Evolutionary conservation across 2,113 vertebrate species (phyloP), one percentile per base, ranked within the genome.

Genomic region (Ceyx melanurus): DNA sequence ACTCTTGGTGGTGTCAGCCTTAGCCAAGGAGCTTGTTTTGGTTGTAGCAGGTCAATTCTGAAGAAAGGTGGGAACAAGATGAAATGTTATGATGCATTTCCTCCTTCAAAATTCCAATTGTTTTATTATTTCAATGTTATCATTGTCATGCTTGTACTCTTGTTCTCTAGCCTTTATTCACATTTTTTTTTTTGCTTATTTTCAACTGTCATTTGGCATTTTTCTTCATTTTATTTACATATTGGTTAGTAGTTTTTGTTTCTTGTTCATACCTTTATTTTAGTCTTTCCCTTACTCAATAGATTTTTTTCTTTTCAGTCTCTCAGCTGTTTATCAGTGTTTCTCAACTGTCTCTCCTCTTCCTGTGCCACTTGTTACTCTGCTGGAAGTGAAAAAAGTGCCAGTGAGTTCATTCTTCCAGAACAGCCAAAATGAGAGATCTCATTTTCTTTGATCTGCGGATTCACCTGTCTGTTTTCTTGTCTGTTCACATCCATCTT

Each of bases 401-500:
- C 64, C 86, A 81, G 40, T n/a, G 68, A 84, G 62, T 73, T 96
- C 70, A 65, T 86, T 94, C 62, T 91, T 91, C 85, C 56, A 80
- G 64, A 89, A 48, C 50, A 91, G 57, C 28, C n/a, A 42, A 71
- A 14, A 3, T 11, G 61, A 25, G 10, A 86, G 25, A 45, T 62
- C 42, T 78, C 28, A 21, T 74, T 89, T 92, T 29, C 71, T 95
- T 96, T 92, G 70, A 76, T 94, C 58, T 93, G 48, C 85, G 37
- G 15, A 89, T 70, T 92, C 75, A 81, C 46, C 95, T 31, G 28
- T 88, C 46, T 88, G 25, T 88, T 93, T 94, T 79, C 57, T 86
- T 77, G 45, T 86, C 72, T 92, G 11, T 60, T 86, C 28, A 57
- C 8, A 18, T 78, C 87, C 89, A 13, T 22, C 42, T 51, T 90